Conservation (phyloP, 2,888 invertebrate species). For the Noctua janthe region DNA sequence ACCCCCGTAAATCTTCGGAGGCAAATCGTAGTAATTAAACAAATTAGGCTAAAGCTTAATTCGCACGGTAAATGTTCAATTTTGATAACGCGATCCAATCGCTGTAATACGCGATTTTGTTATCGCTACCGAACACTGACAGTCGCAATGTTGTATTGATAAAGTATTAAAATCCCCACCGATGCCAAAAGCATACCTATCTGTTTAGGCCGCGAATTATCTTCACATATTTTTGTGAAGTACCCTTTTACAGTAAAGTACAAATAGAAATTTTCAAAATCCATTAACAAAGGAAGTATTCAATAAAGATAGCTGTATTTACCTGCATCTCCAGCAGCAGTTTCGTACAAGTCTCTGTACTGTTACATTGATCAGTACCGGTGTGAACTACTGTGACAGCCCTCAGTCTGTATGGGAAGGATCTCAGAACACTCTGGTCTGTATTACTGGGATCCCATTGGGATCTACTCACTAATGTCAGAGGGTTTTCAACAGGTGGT, state of each 20-base stretch:
- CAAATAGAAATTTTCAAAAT: not conserved
- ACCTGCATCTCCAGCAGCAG: slow-evolving; percentile 85
- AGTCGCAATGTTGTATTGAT: not conserved
- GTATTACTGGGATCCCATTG: slow-evolving; percentile 70
- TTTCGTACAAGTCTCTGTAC: slow-evolving; percentile 73
- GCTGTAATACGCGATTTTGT: not conserved
- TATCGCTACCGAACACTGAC: not conserved
- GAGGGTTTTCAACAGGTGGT: slow-evolving; percentile 77
- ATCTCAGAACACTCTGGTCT: slow-evolving; percentile 22
- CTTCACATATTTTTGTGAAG: too few relatives aligned
- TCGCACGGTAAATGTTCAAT: not conserved
- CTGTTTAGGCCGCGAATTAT: too few relatives aligned
- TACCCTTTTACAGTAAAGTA: not conserved
- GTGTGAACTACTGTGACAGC: slow-evolving; percentile 86
- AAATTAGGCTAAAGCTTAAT: not conserved
- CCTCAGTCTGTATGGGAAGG: slow-evolving; percentile 67
- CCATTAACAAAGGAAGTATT: not conserved
- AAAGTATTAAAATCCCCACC: not conserved
- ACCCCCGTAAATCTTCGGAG: not conserved
- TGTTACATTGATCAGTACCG: slow-evolving; percentile 78
- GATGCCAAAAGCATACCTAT: not conserved
- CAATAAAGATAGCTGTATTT: slow-evolving; percentile 20
- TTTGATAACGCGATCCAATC: not conserved
- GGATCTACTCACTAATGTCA: slow-evolving; percentile 72
- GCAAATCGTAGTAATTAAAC: not conserved